Evolutionary conservation across 2,113 vertebrate species (phyloP), one percentile per base, ranked within the genome.

Genomic region (Nibea albiflora): DNA sequence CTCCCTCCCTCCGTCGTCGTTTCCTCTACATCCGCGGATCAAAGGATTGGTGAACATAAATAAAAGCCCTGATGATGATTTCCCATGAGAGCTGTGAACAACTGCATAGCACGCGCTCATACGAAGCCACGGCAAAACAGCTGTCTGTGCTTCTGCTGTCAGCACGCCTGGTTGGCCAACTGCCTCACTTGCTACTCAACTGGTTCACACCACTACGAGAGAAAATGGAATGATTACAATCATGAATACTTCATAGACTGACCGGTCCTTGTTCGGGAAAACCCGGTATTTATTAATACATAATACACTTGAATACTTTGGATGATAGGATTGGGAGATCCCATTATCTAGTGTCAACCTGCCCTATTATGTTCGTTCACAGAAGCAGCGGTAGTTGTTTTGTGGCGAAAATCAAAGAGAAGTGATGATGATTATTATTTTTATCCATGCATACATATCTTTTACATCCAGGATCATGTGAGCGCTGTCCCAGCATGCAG

Each of bases 41-140:
- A 89, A 85, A 85, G 60, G 54, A 71, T n/a, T 53, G 80, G 71
- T 63, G 86, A 70, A 72, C 87, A 86, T 81, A 84, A 86, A 91
- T 80, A 90, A 90, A 86, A 84, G 67, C 76, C 54, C 61, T 85
- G 91, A 89, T 87, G 80, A 91, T 89, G 77, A 93, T 91, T 91
- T 93, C 90, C 92, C 90, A 84, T 24, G 86, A 92, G 90, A 80
- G 88, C 84, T 72, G 44, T 75, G 68, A 89, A 83, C 78, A 76
- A 82, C 82, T 90, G 84, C 86, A 87, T 82, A 81, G 82, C 76
- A 87, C 53, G 53, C 74, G 57, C 90, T 87, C 76, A 71, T 72
- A 82, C 53, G 39, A 62, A 86, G 78, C 76, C 61, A 66, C 24
- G 14, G 81, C 69, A 70, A 86, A 91, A 81, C 90, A 90, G 84